These are phyloP conservation scores for Parelbella ahira DNA, from an alignment of 2,888 invertebrate species.

Conservation along the genomic window DNA sequence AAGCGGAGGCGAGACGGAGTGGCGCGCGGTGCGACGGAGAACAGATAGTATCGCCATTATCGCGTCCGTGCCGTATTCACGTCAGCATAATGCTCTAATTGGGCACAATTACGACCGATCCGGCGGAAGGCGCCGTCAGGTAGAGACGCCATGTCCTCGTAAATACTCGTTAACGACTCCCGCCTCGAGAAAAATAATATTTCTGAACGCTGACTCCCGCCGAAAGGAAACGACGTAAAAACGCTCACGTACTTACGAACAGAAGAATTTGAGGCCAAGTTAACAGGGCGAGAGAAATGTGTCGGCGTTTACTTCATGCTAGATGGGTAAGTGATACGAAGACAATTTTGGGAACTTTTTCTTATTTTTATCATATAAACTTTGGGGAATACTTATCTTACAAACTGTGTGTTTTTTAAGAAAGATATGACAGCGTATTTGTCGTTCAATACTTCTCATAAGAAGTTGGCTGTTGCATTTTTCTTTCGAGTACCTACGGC, in stretches of 20 bases:
- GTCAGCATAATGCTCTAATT: conserved; percentile 80
- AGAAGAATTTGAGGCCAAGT: conserved; percentile 61
- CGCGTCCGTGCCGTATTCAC: conserved; percentile 74
- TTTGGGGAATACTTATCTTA: conserved; percentile 4
- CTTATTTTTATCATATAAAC: conserved; percentile 18
- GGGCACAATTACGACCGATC: conserved; percentile 75
- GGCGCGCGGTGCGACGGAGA: conserved; percentile 36
- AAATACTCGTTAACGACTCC: conserved; percentile 78
- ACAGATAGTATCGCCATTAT: conserved; percentile 75
- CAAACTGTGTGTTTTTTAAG: too few relatives aligned
- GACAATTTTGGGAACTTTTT: conserved; percentile 39
- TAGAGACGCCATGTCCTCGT: conserved; percentile 70
- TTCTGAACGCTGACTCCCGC: conserved; percentile 62
- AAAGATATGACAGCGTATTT: too few relatives aligned
- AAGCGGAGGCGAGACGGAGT: conserved; percentile 33
- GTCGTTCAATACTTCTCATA: too few relatives aligned
- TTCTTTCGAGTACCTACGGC: too few relatives aligned
- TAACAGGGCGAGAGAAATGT: conserved; percentile 58
- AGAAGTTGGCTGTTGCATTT: too few relatives aligned
- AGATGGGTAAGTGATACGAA: conserved; percentile 50
- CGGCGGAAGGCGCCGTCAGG: conserved; percentile 71
- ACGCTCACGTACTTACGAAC: conserved; percentile 61
- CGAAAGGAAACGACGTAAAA: conserved; percentile 62
- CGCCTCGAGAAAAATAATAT: conserved; percentile 73
- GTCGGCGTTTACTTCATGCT: conserved; percentile 46